A percentile compares a stretch with the other conserved stretches of the same genome.
These are phyloP conservation scores for Hypercompe scribonia DNA, from an alignment of 2,888 invertebrate genomes.

Conservation along the genomic window DNA sequence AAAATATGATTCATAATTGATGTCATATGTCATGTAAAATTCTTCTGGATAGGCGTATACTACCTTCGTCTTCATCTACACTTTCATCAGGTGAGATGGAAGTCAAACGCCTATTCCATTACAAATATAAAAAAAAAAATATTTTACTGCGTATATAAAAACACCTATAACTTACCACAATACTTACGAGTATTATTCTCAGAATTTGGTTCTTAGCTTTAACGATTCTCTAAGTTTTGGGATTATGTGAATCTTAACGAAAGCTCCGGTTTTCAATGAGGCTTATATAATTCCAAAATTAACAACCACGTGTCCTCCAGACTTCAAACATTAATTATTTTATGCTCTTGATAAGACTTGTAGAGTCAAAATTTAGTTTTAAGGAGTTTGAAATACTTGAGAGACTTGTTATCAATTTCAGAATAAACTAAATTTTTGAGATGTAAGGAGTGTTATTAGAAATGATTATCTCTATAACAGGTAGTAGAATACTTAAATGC, in stretches of 20 bases:
- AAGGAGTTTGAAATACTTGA: not conserved
- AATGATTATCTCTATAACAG: not conserved
- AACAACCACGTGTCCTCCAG: constrained; percentile 3
- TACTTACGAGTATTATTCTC: not conserved
- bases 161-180: constrained; percentile 22
- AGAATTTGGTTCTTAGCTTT: constrained; percentile 38
- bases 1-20: too few species aligned
- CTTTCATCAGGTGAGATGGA: too few species aligned
- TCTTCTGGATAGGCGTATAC: too few species aligned
- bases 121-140: too few species aligned
- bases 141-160: too few species aligned
- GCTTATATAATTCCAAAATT: too few species aligned
- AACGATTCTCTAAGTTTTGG: constrained; percentile 49
- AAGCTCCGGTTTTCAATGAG: constrained; percentile 47
- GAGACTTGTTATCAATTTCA: not conserved
- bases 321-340: constrained; percentile 25
- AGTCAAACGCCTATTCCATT: too few species aligned
- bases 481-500: not conserved
- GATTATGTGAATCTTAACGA: constrained; percentile 39
- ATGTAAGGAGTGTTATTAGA: not conserved
- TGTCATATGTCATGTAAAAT: too few species aligned
- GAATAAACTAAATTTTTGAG: not conserved
- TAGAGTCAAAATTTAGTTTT: not conserved
- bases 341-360: not conserved
- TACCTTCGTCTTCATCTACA: too few species aligned